These are phyloP conservation scores for Lucifuga dentata DNA, from an alignment of 2,113 vertebrate genomes.

Conservation along the genomic window DNA sequence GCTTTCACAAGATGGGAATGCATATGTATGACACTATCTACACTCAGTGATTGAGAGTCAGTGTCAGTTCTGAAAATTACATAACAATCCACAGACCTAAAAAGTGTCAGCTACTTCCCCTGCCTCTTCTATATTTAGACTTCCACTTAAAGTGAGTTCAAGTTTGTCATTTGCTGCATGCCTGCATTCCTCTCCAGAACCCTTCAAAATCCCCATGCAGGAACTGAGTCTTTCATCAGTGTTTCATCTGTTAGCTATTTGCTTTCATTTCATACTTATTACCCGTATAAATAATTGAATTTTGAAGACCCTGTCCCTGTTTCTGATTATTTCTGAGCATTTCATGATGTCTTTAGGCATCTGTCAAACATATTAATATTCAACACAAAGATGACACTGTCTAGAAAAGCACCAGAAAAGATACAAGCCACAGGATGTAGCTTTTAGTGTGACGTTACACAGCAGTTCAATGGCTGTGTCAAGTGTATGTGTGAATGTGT, in stretches of 20 bases:
- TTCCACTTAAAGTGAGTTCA: constrained; percentile 22
- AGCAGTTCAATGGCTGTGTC: constrained; percentile 12
- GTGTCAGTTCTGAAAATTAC: background rate
- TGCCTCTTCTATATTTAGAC: constrained; percentile 28
- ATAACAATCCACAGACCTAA: background rate
- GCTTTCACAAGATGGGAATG: background rate
- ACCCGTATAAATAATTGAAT: background rate
- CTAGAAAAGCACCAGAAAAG: constrained; percentile 3
- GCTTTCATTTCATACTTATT: constrained; percentile 8
- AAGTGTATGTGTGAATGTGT: background rate
- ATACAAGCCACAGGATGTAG: background rate
- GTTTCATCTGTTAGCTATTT: constrained; percentile 10
- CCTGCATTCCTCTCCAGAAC: background rate
- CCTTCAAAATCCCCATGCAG: background rate
- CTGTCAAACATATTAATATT: background rate
- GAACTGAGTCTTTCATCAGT: background rate
- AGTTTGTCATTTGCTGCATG: constrained; percentile 4
- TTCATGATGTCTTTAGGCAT: constrained; percentile 4
- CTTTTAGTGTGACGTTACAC: background rate
- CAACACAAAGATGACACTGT: background rate
- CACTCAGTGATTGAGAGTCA: constrained; percentile 9
- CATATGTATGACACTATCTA: accelerated
- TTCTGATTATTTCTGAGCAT: background rate
- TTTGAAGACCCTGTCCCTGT: background rate
- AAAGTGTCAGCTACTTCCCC: constrained; percentile 7